A percentile compares a stretch with the other conserved stretches of the same genome.
Conservation (phyloP, 2,113 vertebrate genomes). For the Vanacampus margaritifer region DNA sequence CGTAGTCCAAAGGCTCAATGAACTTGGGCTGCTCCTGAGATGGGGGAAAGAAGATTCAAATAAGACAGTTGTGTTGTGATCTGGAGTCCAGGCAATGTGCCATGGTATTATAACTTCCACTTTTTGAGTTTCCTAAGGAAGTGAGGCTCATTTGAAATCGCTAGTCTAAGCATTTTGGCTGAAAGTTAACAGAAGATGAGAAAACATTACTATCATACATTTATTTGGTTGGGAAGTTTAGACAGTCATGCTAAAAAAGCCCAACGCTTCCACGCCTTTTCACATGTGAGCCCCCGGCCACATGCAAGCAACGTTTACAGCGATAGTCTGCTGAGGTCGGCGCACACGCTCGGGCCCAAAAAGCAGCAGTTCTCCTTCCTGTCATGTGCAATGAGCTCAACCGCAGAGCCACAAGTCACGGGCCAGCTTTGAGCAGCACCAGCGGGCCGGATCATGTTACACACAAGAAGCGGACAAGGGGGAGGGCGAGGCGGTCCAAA, state of each 20-base stretch:
- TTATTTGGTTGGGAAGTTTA: not conserved
- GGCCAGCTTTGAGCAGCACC: conserved; percentile 11
- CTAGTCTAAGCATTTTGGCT: too few species aligned
- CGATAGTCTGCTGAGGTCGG: conserved; percentile 41
- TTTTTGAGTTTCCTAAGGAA: not conserved
- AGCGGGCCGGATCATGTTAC: conserved; percentile 43
- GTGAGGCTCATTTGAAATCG: too few species aligned
- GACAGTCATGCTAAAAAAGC: not conserved
- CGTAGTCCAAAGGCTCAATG: conserved; percentile 94
- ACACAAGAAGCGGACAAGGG: not conserved
- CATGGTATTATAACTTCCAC: too few species aligned
- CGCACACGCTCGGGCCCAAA: conserved; percentile 13
- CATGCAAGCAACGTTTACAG: conserved; percentile 7
- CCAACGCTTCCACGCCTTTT: not conserved
- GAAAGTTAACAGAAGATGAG: not conserved
- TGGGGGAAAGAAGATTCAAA: not conserved
- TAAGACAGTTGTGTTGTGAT: not conserved
- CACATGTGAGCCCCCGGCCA: not conserved
- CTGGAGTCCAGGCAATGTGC: not conserved
- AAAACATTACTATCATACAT: not conserved
- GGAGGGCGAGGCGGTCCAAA: not conserved
- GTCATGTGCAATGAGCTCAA: conserved; percentile 54
- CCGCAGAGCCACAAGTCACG: conserved; percentile 40
- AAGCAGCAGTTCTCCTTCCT: conserved; percentile 54
- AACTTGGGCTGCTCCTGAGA: conserved; percentile 91